Evolutionary conservation across 2,113 vertebrate genomes (phyloP).

Genomic region (Phyllostomus discolor): DNA sequence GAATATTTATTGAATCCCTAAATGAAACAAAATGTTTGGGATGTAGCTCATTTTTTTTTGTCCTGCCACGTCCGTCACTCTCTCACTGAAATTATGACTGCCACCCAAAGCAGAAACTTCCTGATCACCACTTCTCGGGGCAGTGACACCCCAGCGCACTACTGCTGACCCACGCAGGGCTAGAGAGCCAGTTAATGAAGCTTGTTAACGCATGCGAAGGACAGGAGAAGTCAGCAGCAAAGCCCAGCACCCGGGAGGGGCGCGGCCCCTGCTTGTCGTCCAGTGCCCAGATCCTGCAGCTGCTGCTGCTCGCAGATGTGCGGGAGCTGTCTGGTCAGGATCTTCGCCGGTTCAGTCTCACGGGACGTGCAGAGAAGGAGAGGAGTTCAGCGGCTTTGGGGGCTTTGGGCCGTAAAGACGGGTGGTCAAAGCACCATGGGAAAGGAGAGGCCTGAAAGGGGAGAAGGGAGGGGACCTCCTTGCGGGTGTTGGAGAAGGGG

Average conservation of each 20-base stretch:
- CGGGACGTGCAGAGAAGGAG: background rate
- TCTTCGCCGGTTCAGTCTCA: background rate
- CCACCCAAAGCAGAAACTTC: background rate
- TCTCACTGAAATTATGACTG: background rate
- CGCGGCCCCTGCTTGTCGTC: background rate
- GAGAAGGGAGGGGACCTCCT: background rate
- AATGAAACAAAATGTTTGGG: background rate
- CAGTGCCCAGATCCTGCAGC: background rate
- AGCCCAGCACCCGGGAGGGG: background rate
- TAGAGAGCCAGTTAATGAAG: background rate
- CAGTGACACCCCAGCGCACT: background rate
- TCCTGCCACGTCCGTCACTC: background rate
- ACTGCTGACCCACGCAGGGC: background rate
- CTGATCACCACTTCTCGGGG: background rate
- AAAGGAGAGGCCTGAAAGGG: background rate
- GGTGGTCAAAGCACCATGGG: background rate
- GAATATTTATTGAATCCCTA: background rate
- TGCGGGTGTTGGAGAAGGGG: rapidly evolving
- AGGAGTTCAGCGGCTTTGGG: background rate
- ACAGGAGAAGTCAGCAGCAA: background rate
- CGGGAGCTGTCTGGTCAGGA: background rate
- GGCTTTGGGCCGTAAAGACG: background rate
- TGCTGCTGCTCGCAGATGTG: background rate
- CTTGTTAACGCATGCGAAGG: background rate
- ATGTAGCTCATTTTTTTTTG: background rate